Conservation (phyloP, 2,113 vertebrate genomes). For the Ibidorhyncha struthersii region DNA sequence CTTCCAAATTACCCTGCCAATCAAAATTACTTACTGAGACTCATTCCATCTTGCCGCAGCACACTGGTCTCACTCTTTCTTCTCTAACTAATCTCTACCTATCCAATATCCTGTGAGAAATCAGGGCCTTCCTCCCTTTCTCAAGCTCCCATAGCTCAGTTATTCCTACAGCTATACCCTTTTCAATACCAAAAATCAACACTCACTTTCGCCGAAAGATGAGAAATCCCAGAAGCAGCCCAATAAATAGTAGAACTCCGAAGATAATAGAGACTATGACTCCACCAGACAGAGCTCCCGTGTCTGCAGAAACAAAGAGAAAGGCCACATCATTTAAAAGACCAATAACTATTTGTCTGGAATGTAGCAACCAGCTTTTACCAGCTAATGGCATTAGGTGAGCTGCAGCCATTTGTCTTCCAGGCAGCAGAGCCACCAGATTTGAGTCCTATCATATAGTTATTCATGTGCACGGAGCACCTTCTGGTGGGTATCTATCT, state of each 20-base stretch:
- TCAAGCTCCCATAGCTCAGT: not conserved
- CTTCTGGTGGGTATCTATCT: not conserved
- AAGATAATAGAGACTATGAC: conserved; percentile 74
- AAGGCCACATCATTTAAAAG: not conserved
- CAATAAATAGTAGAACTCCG: conserved; percentile 66
- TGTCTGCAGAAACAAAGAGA: conserved; percentile 50
- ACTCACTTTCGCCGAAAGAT: conserved; percentile 68
- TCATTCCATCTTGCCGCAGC: not conserved
- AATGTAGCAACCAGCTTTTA: not conserved
- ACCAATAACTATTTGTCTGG: not conserved
- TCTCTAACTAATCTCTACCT: not conserved
- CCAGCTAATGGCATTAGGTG: not conserved
- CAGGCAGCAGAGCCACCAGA: not conserved
- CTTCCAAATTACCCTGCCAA: not conserved
- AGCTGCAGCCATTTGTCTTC: not conserved
- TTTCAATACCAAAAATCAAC: not conserved
- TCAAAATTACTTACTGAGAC: not conserved
- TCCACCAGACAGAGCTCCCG: conserved; percentile 66
- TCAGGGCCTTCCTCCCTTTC: not conserved
- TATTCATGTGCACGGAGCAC: not conserved
- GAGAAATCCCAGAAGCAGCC: conserved; percentile 61
- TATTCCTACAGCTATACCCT: not conserved
- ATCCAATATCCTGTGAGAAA: not conserved
- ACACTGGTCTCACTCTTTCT: not conserved
- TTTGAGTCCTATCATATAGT: not conserved